Conservation (phyloP, 2,888 invertebrate species). For the Uropetala carovei region DNA sequence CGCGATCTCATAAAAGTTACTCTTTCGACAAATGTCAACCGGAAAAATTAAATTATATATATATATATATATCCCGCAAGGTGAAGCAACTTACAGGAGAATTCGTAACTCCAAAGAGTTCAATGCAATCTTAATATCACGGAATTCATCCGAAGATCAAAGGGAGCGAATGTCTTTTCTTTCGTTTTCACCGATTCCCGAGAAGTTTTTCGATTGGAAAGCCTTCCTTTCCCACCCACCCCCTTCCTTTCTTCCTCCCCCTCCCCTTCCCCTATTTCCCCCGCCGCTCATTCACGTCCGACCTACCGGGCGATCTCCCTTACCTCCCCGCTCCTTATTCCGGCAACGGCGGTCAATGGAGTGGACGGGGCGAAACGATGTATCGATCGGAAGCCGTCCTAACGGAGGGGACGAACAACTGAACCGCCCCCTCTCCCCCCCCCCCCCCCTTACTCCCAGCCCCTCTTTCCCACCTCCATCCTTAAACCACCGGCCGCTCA, state of each 20-base stretch:
- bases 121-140: neutral
- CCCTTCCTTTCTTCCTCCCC: too few relatives aligned
- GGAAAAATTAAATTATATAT: too few relatives aligned
- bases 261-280: neutral
- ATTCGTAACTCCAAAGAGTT: neutral
- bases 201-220: conserved; percentile 16
- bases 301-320: too few relatives aligned
- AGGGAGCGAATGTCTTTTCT: neutral
- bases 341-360: neutral
- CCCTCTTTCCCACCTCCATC: too few relatives aligned
- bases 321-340: too few relatives aligned
- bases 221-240: neutral
- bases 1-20: too few relatives aligned
- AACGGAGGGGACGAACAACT: neutral
- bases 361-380: conserved; percentile 1
- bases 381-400: conserved; percentile 4
- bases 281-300: too few relatives aligned
- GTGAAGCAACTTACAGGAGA: neutral
- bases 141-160: conserved; percentile 10
- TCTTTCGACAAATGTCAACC: too few relatives aligned
- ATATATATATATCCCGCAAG: neutral
- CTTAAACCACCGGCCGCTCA: too few relatives aligned
- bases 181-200: neutral
- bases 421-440: neutral
- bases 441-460: neutral